Evolutionary conservation across 2,113 vertebrate species (phyloP).

Genomic region (Hydrochoerus hydrochaeris): DNA sequence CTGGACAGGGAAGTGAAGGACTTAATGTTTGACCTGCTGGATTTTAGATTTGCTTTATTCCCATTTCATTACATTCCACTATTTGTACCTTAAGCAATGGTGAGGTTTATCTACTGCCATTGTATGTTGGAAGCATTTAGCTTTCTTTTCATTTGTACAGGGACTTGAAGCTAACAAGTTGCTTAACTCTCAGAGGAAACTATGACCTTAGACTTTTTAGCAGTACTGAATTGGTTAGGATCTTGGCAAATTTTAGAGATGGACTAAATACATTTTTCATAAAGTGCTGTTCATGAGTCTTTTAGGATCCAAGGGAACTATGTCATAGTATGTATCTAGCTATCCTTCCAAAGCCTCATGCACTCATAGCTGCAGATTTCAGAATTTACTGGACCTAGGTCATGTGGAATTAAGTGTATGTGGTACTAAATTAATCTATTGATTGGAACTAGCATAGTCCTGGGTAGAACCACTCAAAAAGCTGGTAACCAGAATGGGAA

Average conservation of each 20-base stretch:
- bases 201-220: not conserved
- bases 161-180: not conserved
- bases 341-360: not conserved
- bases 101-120: not conserved
- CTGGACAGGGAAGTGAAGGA: not conserved
- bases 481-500: not conserved
- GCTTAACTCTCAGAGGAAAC: not conserved
- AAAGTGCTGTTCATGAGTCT: not conserved
- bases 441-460: not conserved
- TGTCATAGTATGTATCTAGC: not conserved
- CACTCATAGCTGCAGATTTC: not conserved
- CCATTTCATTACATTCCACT: not conserved
- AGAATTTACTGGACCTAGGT: not conserved
- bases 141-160: not conserved
- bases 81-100: not conserved
- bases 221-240: not conserved
- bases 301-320: rapidly evolving
- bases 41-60: not conserved
- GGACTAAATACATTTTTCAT: not conserved
- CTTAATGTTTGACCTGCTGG: not conserved
- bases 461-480: not conserved
- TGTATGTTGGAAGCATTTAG: not conserved
- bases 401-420: not conserved
- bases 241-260: not conserved
- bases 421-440: not conserved